These are phyloP conservation scores for Phylloscopus trochilus DNA, from an alignment of 2,113 vertebrate genomes.

Conservation along the genomic window DNA sequence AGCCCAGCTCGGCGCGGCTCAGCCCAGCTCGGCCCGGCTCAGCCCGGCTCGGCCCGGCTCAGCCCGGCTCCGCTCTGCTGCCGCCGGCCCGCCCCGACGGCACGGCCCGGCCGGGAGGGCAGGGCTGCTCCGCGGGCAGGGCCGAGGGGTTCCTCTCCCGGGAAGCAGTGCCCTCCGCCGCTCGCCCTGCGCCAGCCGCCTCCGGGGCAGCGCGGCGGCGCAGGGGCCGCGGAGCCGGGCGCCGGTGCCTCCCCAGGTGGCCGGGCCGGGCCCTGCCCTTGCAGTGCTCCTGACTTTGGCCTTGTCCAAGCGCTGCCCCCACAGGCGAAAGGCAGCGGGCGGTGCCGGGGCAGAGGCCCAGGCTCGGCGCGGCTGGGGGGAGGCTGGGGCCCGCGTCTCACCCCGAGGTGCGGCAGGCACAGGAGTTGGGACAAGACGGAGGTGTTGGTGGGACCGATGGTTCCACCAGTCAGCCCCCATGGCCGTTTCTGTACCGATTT, in stretches of 20 bases:
- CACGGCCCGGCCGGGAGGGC: neutral
- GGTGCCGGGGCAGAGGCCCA: neutral
- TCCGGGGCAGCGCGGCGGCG: neutral
- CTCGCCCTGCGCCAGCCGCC: neutral
- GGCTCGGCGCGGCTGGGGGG: neutral
- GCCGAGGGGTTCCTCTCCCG: neutral
- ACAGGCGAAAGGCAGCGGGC: neutral
- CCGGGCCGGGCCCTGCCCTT: neutral
- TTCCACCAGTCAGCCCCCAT: neutral
- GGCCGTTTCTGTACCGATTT: neutral
- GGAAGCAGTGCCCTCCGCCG: neutral
- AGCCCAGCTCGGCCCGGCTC: too few relatives aligned
- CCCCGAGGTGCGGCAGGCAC: neutral
- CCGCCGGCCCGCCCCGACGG: neutral
- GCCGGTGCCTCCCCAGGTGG: neutral
- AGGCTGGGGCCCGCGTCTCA: neutral
- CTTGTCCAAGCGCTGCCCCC: conserved; percentile 21
- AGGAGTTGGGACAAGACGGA: neutral
- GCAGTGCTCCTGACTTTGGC: conserved; percentile 57
- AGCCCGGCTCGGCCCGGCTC: too few relatives aligned
- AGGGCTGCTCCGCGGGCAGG: too few relatives aligned
- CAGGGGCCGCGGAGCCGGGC: neutral
- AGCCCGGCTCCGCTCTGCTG: neutral
- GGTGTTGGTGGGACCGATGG: neutral
- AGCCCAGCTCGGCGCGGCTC: too few relatives aligned